Conservation (phyloP, 2,113 vertebrate genomes). For the Aythya baeri region DNA sequence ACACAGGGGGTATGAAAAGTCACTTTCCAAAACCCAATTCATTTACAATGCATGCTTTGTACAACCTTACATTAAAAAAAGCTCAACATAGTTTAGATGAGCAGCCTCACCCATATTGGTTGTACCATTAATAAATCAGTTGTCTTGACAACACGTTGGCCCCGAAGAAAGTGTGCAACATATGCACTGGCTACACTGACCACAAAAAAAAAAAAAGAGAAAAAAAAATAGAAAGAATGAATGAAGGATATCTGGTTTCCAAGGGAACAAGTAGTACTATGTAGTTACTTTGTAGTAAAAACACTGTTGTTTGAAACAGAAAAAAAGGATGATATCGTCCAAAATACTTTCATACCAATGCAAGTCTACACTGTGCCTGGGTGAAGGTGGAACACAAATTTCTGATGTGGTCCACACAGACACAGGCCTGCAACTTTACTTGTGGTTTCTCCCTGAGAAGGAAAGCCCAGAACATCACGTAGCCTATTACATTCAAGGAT, state of each 20-base stretch:
- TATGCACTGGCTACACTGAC: neutral
- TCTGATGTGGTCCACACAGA: neutral
- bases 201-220: rapidly evolving
- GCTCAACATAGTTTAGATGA: neutral
- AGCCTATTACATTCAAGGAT: neutral
- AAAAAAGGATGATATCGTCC: neutral
- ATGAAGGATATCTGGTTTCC: neutral
- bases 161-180: neutral
- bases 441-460: neutral
- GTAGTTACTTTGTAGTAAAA: neutral
- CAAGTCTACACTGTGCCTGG: neutral
- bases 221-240: neutral
- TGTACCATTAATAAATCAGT: neutral
- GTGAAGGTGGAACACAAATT: neutral
- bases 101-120: neutral
- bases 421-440: neutral
- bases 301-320: neutral
- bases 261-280: neutral
- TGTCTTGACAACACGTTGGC: neutral
- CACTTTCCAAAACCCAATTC: neutral
- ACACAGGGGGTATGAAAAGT: neutral
- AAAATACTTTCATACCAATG: neutral
- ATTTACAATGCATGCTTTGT: neutral
- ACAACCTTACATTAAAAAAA: neutral
- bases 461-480: neutral